Percentiles rank a stretch among this genome's conserved stretches.
Conservation (phyloP, 1,140 invertebrate species). For the Neuroterus valhalla region DNA sequence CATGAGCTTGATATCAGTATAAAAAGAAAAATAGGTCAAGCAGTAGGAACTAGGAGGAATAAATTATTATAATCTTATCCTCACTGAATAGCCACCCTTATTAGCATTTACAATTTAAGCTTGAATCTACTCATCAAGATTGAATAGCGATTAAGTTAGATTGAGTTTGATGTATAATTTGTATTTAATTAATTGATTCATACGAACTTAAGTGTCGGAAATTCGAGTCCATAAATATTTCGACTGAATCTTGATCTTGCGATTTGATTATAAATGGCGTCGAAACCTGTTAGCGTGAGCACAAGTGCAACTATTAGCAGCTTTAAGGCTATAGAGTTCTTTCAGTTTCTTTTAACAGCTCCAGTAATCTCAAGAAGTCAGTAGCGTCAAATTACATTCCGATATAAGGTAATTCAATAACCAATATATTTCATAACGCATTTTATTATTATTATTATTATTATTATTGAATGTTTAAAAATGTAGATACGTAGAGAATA, state of each 20-base stretch:
- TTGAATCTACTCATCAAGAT: slow-evolving; percentile 13
- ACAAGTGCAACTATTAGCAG: slow-evolving; percentile 32
- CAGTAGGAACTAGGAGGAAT: neutral
- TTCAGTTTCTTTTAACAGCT: slow-evolving; percentile 9
- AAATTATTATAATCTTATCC: slow-evolving; percentile 14
- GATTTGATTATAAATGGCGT: slow-evolving; percentile 54
- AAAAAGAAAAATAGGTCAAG: neutral
- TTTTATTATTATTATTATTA: slow-evolving; percentile 28
- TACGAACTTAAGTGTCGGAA: neutral
- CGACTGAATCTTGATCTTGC: slow-evolving; percentile 46
- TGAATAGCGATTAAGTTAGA: neutral
- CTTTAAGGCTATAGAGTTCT: neutral
- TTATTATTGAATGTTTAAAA: too few species aligned
- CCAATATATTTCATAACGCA: neutral
- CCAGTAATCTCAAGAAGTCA: neutral
- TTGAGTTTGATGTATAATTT: slow-evolving; percentile 25
- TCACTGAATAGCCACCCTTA: neutral
- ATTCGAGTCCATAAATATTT: slow-evolving; percentile 49
- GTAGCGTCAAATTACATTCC: neutral
- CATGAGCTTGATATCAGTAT: neutral
- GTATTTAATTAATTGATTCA: slow-evolving; percentile 28
- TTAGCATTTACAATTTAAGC: slow-evolving; percentile 12
- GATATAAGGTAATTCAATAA: neutral
- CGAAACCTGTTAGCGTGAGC: slow-evolving; percentile 50
- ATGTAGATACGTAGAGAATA: too few species aligned